A percentile compares a stretch with the other conserved stretches of the same genome.
These are phyloP conservation scores for Erebia aethiops DNA, from an alignment of 2,888 invertebrate genomes.

Conservation along the genomic window DNA sequence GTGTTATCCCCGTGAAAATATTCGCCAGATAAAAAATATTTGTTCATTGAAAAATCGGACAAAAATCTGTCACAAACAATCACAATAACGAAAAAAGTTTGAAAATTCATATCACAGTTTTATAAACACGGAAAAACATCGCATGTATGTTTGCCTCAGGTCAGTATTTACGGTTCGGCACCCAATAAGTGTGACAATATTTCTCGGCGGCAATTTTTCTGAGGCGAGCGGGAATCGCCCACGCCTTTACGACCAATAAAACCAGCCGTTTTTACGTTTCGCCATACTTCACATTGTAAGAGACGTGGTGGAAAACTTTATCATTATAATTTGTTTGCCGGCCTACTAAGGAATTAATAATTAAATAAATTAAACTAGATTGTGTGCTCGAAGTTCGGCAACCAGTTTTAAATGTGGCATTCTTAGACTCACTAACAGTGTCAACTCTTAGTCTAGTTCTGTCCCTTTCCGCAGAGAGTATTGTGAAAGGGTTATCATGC, in stretches of 20 bases:
- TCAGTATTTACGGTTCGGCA: conserved; percentile 37
- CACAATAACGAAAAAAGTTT: not conserved
- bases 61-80: not conserved
- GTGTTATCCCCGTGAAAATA: no score
- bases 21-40: no score
- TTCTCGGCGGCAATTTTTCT: conserved; percentile 38
- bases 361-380: no score
- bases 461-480: no score
- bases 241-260: conserved; percentile 43
- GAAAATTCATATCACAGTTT: not conserved
- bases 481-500: no score
- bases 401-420: no score
- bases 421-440: no score
- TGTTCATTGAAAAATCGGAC: not conserved
- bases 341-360: not conserved
- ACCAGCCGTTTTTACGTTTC: conserved; percentile 32
- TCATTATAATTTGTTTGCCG: not conserved
- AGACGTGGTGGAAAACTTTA: not conserved
- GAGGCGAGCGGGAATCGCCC: conserved; percentile 31
- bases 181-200: conserved; percentile 41
- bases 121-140: not conserved
- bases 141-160: conserved; percentile 19
- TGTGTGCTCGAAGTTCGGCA: no score
- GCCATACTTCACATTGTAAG: conserved; percentile 15
- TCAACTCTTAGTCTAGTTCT: no score